Evolutionary conservation across 53 echinoderm and acorn worm species (phyloP), one percentile per base, ranked within the genome.

Genomic region (Antedon mediterranea): DNA sequence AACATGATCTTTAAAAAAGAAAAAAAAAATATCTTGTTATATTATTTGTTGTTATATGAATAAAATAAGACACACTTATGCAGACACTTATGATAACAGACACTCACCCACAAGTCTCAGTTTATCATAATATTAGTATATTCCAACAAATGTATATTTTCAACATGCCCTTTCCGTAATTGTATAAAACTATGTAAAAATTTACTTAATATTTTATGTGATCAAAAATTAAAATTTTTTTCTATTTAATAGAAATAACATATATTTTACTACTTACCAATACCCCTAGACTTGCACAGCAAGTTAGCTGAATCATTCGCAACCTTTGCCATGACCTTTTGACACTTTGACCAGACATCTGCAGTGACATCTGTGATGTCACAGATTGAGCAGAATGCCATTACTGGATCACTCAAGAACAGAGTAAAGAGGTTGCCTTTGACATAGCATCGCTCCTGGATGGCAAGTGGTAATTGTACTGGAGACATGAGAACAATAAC

Each of bases 361-460:
- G 79, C 71, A 43, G 92, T 89, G 4, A 98, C 88, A 76, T 92
- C 98, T 33, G 92, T 86, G 71, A 98, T 90, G 77, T 90, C 89
- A 29, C 86, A 88, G 30, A 91, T 85, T 41, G 88, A 88, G 80
- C 98, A 98, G 83, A 98, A 98, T 3, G 92, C 98, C 31, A 83
- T 86, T 81, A 98, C 73, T 5, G 98, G 92, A 11, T 90, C 86
- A 81, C 90, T 86, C 43, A 98, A 83, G 75, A 98, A 98, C 73
- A 93, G 75, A 74, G 98, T 98, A 78, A 98, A 98, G n/a, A 98
- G 91, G 85, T 93, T 98, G 33, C 98, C 98, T 79, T 88, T 86
- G 74, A 91, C 81, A 3, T 84, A 43, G 6, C 86, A 85, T 43
- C 90, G 88, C 15, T 98, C 92, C 31, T 88, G 88, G 32, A 98